These are phyloP conservation scores for Meloidogyne hapla DNA, from an alignment of 1,140 invertebrate species.

Conservation along the genomic window DNA sequence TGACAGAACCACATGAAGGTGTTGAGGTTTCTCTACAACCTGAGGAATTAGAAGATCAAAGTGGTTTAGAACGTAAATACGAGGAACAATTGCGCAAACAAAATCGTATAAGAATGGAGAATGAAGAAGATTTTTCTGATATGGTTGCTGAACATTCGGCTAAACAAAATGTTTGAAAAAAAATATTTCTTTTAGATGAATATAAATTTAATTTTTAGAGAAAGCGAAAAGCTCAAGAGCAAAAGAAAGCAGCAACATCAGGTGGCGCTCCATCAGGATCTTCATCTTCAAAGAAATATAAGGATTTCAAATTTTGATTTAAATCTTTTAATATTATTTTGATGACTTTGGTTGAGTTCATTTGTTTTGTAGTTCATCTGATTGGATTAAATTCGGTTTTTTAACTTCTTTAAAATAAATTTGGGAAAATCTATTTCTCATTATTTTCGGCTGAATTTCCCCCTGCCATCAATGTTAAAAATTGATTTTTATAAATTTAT, in stretches of 20 bases:
- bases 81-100: slow-evolving; percentile 77
- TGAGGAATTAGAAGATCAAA: slow-evolving; percentile 91
- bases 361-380: background rate
- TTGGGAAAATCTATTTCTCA: too few species aligned
- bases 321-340: slow-evolving; percentile 15
- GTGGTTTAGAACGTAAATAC: slow-evolving; percentile 91
- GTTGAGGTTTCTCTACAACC: slow-evolving; percentile 94
- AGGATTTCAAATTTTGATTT: slow-evolving; percentile 63
- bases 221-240: slow-evolving; percentile 61
- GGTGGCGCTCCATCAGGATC: slow-evolving; percentile 28
- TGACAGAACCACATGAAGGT: slow-evolving; percentile 60
- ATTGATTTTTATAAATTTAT: too few species aligned
- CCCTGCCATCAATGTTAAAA: too few species aligned
- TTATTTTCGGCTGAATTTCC: too few species aligned
- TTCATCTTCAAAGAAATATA: slow-evolving; percentile 57
- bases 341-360: background rate
- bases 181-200: slow-evolving; percentile 22
- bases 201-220: slow-evolving; percentile 50
- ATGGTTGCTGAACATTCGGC: slow-evolving; percentile 70
- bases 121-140: slow-evolving; percentile 88
- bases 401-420: too few species aligned
- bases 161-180: slow-evolving; percentile 48
- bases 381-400: background rate
- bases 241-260: slow-evolving; percentile 50
- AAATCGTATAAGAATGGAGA: slow-evolving; percentile 67